These are phyloP conservation scores for Chrysodeixis includens DNA, from an alignment of 2,888 invertebrate species.

Conservation along the genomic window DNA sequence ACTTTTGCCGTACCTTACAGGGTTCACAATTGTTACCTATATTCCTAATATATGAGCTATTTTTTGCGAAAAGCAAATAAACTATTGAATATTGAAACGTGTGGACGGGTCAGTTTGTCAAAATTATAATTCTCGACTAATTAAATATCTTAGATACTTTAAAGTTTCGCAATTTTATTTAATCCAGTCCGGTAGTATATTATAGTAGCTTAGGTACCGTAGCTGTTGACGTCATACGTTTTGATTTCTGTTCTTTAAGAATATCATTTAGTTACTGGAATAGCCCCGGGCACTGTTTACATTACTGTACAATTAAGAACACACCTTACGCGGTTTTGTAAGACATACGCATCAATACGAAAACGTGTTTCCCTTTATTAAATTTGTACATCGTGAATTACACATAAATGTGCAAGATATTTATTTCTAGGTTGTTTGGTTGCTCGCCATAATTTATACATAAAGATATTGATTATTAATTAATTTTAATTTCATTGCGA, in stretches of 20 bases:
- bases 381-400: conserved; percentile 50
- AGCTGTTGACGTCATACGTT: neutral
- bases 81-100: no score
- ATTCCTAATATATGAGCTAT: no score
- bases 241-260: neutral
- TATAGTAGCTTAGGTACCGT: no score
- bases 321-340: conserved; percentile 33
- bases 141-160: no score
- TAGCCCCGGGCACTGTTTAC: conserved; percentile 29
- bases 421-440: conserved; percentile 7
- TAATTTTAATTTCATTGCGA: neutral
- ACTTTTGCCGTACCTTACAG: no score
- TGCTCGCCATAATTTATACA: conserved; percentile 2
- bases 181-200: no score
- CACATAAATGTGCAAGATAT: conserved; percentile 23
- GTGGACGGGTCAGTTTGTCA: no score
- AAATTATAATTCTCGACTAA: no score
- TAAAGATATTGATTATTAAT: neutral
- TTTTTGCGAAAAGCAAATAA: no score
- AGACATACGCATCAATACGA: conserved; percentile 37
- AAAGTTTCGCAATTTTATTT: no score
- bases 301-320: conserved; percentile 21
- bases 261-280: conserved; percentile 16
- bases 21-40: no score
- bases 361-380: conserved; percentile 52